Conservation (phyloP, 1,140 invertebrate species). For the Nebria ingens region DNA sequence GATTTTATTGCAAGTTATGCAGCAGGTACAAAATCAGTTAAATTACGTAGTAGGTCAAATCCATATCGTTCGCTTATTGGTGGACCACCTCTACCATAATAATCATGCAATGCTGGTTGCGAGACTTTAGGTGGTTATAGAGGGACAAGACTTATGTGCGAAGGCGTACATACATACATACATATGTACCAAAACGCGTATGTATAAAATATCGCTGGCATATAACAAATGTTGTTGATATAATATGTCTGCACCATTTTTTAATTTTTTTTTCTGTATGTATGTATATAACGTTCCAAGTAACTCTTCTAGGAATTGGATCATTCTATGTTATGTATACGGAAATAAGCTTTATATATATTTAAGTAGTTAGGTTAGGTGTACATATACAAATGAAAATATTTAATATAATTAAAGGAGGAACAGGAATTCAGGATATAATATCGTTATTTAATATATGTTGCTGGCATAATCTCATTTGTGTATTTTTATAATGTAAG, state of each 20-base stretch:
- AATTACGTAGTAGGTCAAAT: no score
- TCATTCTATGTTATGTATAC: not conserved
- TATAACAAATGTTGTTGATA: not conserved
- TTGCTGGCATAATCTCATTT: not conserved
- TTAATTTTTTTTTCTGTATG: not conserved
- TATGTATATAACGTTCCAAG: not conserved
- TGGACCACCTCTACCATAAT: no score
- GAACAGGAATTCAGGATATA: not conserved
- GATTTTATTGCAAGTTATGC: no score
- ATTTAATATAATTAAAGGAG: not conserved
- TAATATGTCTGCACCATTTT: conserved; percentile 2
- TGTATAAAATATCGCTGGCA: not conserved
- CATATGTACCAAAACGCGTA: no score
- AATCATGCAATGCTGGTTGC: no score
- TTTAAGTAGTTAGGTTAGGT: not conserved
- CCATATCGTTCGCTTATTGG: no score
- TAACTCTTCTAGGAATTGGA: not conserved
- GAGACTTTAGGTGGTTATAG: no score
- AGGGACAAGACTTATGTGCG: no score
- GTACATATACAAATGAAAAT: not conserved
- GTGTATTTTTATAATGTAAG: not conserved
- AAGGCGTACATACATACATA: no score
- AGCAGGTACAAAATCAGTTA: no score
- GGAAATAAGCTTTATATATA: not conserved
- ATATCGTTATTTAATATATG: not conserved